Base-by-base conservation (phyloP, 2,113 vertebrate genomes). In the Isurus oxyrinchus region DNA sequence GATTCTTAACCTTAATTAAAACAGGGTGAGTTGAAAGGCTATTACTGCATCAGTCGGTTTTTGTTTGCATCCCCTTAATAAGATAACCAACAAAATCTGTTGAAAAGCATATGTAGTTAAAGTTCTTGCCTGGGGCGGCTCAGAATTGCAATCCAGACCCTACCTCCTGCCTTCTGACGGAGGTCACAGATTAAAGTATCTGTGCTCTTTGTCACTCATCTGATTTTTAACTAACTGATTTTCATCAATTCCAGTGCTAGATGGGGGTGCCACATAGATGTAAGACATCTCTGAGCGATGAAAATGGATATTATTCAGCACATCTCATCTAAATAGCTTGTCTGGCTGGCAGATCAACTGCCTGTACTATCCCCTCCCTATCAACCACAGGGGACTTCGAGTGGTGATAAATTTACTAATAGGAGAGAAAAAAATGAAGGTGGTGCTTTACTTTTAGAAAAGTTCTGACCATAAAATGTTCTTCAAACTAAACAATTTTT, bases 71-170 rank as follows among this genome's bases (percentile, higher is more conserved):
- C 94, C 90, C 90, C 61, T 95, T 95, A 95, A 95, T 95, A 72
- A 72, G 94, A 95, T 95, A 95, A 95, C 94, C 94, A 95, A 95
- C 94, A 95, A 95, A 95, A 95, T 95, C 94, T 95, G 94, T 95
- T 69, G 66, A 72, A 95, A 95, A 95, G 67, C 67, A 72, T 63
- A 72, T 95, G 44, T 72, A 72, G 94, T 67, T 72, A 72, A 95
- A 95, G 67, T 95, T 95, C 44, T 67, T 95, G 94, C 94, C 94
- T 95, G 94, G 94, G 94, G 94, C 94, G 25, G 40, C 94, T 31
- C 94, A 95, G 40, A 35, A 55, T 49, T 95, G 67, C 67, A 76
- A 72, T 49, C 66, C 94, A 72, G 40, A 95, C 94, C 67, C 67
- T 95, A 72, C 66, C 94, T 94, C 90, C 90, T 95, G 66, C 66